Evolutionary conservation across 2,113 vertebrate species (phyloP).

Genomic region (Vanacampus margaritifer): DNA sequence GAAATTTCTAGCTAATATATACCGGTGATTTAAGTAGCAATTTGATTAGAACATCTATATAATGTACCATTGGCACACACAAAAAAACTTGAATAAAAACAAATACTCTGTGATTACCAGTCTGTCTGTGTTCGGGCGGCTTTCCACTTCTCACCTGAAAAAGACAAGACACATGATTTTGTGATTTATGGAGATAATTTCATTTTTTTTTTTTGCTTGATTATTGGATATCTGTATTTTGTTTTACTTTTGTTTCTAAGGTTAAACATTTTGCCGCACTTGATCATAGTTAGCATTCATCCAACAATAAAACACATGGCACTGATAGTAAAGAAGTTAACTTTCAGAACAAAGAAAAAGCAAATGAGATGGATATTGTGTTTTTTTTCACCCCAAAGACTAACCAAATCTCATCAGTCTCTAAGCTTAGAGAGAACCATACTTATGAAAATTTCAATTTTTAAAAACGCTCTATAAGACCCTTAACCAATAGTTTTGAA

Average conservation of each 20-base stretch:
- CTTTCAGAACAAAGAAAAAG: too few species aligned
- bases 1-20: background rate
- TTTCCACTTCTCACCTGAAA: slow-evolving; percentile 59
- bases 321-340: too few species aligned
- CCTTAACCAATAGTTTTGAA: too few species aligned
- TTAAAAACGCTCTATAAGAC: too few species aligned
- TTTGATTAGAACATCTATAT: background rate
- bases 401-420: too few species aligned
- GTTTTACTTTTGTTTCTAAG: slow-evolving; percentile 10
- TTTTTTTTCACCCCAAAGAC: too few species aligned
- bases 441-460: too few species aligned
- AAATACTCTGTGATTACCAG: slow-evolving; percentile 43
- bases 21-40: background rate
- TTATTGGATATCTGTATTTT: background rate
- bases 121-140: slow-evolving; percentile 53
- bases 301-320: too few species aligned
- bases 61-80: background rate
- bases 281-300: too few species aligned
- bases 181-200: background rate
- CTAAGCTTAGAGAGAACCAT: too few species aligned
- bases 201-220: background rate
- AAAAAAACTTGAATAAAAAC: background rate
- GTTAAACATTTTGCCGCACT: slow-evolving; percentile 27
- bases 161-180: slow-evolving; percentile 17
- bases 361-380: too few species aligned